These are phyloP conservation scores for Maccullochella peelii DNA, from an alignment of 2,113 vertebrate species.

Conservation along the genomic window DNA sequence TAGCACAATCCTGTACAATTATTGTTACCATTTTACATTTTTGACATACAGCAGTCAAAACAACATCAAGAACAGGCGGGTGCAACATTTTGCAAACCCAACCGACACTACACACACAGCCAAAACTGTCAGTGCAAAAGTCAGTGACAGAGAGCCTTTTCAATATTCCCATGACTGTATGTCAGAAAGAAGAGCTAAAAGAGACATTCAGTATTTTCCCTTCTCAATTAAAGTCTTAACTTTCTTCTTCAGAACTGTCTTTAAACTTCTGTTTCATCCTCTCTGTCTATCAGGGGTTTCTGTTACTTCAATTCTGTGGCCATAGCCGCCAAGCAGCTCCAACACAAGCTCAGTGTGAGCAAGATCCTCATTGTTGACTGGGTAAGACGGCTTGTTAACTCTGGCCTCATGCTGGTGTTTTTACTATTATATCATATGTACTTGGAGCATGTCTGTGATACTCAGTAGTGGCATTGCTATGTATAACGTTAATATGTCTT, in stretches of 20 bases:
- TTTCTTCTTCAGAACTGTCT: neutral
- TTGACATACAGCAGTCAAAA: neutral
- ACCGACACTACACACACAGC: neutral
- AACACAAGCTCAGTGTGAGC: constrained; percentile 87
- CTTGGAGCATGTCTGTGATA: neutral
- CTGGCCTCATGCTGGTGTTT: neutral
- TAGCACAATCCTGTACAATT: neutral
- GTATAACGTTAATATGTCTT: neutral
- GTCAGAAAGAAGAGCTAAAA: neutral
- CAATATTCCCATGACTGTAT: neutral
- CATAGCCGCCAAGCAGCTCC: constrained; percentile 90
- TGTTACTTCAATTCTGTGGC: constrained; percentile 97
- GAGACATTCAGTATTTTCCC: neutral
- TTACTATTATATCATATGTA: neutral
- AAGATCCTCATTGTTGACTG: constrained; percentile 97
- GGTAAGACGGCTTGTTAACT: constrained; percentile 81
- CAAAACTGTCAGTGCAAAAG: no score
- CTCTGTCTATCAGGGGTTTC: constrained; percentile 86
- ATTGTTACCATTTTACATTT: neutral
- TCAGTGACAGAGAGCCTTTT: neutral
- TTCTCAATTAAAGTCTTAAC: neutral
- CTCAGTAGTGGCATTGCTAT: neutral
- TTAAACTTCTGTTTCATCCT: neutral
- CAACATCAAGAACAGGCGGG: neutral
- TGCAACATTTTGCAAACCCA: neutral